A percentile compares a stretch with the other conserved stretches of the same genome.
These are phyloP conservation scores for Catajapyx aquilonaris DNA, from an alignment of 1,140 invertebrate genomes.

Conservation along the genomic window DNA sequence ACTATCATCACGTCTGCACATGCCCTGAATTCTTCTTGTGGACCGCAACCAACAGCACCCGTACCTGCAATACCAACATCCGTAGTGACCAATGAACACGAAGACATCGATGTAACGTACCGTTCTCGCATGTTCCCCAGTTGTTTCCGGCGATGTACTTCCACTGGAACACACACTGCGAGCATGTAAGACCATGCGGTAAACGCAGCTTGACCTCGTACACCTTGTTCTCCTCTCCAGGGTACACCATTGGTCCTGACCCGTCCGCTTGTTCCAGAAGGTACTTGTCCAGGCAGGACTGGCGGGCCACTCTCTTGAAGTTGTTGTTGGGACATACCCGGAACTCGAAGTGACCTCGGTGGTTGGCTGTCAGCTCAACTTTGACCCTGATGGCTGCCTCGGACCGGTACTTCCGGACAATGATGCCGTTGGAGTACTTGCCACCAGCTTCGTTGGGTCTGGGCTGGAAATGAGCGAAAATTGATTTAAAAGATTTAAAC, in stretches of 20 bases:
- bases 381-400: conserved; percentile 43
- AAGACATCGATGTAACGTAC: too few species aligned
- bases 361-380: conserved; percentile 47
- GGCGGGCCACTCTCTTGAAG: conserved; percentile 25
- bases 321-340: conserved; percentile 45
- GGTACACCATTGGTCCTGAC: conserved; percentile 33
- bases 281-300: conserved; percentile 54
- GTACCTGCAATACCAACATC: too few species aligned
- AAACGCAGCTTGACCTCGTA: conserved; percentile 51
- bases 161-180: conserved; percentile 64
- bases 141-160: conserved; percentile 40
- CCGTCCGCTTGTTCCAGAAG: conserved; percentile 32
- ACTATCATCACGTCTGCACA: conserved; percentile 61
- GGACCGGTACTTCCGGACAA: conserved; percentile 48
- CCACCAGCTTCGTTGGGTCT: conserved; percentile 66
- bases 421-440: conserved; percentile 55
- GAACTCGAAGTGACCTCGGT: conserved; percentile 66
- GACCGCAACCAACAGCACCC: conserved; percentile 54
- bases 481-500: too few species aligned
- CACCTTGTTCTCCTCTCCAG: conserved; percentile 48
- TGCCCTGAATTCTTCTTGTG: conserved; percentile 67
- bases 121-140: conserved; percentile 26
- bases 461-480: conserved; percentile 32
- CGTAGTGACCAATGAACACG: too few species aligned
- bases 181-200: conserved; percentile 41